Evolutionary conservation across 2,113 vertebrate species (phyloP).

Genomic region (human (Homo sapiens)): GRCh38 chr2:121610001-121610500

Average conservation of each 20-base stretch:
- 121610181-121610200: too few species aligned
- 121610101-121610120: not conserved
- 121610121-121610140: not conserved
- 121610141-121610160: not conserved
- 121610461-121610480: too few species aligned
- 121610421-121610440: too few species aligned
- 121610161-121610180: too few species aligned
- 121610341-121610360: not conserved
- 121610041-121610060: not conserved
- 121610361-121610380: not conserved
- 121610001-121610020: constrained; percentile 15
- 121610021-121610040: not conserved
- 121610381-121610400: too few species aligned
- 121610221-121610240: too few species aligned
- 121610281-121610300: not conserved
- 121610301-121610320: not conserved
- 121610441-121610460: too few species aligned
- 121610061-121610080: constrained; percentile 11
- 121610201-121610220: too few species aligned
- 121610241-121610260: too few species aligned
- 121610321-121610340: not conserved
- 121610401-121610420: too few species aligned
- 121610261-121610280: not conserved
- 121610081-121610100: not conserved
- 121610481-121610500: too few species aligned